These are phyloP conservation scores for Pseudobourletiella spinata DNA, from an alignment of 1,140 invertebrate genomes.

Conservation along the genomic window DNA sequence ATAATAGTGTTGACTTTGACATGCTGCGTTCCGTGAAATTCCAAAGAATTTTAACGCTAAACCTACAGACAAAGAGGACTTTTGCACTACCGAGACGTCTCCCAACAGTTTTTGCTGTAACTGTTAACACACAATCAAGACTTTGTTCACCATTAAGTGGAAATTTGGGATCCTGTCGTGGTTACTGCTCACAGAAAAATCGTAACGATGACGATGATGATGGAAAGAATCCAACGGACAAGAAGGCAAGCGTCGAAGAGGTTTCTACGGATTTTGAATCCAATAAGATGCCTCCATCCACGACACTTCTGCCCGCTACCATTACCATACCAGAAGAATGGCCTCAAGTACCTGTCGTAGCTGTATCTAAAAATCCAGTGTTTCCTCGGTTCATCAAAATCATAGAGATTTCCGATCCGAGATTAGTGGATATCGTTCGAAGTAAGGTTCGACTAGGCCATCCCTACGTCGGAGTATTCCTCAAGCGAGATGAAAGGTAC, in stretches of 20 bases:
- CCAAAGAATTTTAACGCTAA: too few species aligned
- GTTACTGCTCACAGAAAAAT: conserved; percentile 1
- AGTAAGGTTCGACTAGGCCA: conserved; percentile 92
- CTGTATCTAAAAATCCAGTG: conserved; percentile 86
- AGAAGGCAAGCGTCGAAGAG: neutral
- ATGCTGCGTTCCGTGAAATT: too few species aligned
- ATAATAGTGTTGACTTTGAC: too few species aligned
- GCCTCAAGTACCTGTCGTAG: conserved; percentile 90
- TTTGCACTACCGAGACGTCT: too few species aligned
- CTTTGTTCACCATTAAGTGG: too few species aligned
- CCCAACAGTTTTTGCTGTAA: too few species aligned
- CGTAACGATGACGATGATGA: neutral
- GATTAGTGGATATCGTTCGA: conserved; percentile 80
- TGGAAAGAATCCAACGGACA: neutral
- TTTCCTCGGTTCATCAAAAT: conserved; percentile 98
- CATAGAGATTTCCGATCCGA: conserved; percentile 81
- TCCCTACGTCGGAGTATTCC: conserved; percentile 94
- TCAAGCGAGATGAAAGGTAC: conserved; percentile 87
- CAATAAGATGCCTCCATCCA: neutral
- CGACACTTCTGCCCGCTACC: conserved; percentile 54
- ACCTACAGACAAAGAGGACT: too few species aligned
- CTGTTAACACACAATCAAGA: too few species aligned
- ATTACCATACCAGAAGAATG: conserved; percentile 94
- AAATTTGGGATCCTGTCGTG: too few species aligned
- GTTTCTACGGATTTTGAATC: neutral